Conservation (phyloP, 2,797 vertebrate genomes). For the Acanthopagrus latus region DNA sequence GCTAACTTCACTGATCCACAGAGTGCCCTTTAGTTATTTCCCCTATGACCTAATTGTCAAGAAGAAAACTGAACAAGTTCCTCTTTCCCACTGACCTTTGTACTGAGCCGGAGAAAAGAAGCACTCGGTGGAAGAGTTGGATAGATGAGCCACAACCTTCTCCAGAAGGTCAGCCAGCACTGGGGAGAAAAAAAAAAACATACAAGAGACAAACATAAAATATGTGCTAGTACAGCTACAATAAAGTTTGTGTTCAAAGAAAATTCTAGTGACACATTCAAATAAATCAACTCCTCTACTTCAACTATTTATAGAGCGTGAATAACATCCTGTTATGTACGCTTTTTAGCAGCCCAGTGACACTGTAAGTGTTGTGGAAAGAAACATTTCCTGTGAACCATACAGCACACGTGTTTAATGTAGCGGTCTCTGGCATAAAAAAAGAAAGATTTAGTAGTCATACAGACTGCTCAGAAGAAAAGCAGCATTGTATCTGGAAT, state of each 20-base stretch:
- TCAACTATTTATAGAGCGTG: constrained; percentile 17
- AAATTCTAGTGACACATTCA: constrained; percentile 17
- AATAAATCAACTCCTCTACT: constrained; percentile 2
- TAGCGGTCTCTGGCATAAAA: background rate
- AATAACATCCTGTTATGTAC: background rate
- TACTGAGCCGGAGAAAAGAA: constrained; percentile 86
- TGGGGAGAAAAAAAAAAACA: constrained; percentile 72
- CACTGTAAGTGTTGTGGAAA: background rate
- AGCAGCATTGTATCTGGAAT: constrained; percentile 5
- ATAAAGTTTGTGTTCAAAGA: constrained; percentile 15
- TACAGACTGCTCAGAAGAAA: constrained; percentile 10
- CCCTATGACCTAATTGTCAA: constrained; percentile 24
- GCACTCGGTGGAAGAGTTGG: constrained; percentile 83
- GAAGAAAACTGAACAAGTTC: background rate
- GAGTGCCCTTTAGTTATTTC: constrained; percentile 38
- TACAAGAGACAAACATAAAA: constrained; percentile 2
- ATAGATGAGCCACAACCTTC: constrained; percentile 87
- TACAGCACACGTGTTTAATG: constrained; percentile 10
- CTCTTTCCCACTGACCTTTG: constrained; percentile 87
- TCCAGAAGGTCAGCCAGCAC: constrained; percentile 92
- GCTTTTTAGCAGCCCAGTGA: background rate
- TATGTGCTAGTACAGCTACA: background rate
- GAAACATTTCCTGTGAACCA: constrained; percentile 6
- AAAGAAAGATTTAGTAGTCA: background rate
- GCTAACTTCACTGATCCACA: constrained; percentile 14